Conservation (phyloP, 2,888 invertebrate species). For the Lampropteryx suffumata region DNA sequence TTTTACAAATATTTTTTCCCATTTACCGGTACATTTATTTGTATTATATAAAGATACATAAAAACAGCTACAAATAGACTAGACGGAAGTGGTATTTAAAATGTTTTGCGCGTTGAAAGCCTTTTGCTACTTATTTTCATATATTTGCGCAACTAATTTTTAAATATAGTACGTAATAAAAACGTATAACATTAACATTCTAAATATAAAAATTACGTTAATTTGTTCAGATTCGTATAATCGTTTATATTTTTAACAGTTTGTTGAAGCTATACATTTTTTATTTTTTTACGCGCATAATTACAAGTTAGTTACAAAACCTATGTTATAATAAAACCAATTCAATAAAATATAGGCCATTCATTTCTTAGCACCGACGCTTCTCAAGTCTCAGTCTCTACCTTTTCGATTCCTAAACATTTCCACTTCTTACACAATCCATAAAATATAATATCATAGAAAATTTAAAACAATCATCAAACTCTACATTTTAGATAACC, state of each 20-base stretch:
- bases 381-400: constrained; percentile 48
- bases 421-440: constrained; percentile 21
- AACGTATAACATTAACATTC: no score
- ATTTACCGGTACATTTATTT: not conserved
- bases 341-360: constrained; percentile 38
- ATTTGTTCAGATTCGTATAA: no score
- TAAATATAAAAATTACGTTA: no score
- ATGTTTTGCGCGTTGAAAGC: not conserved
- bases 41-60: not conserved
- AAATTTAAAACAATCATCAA: constrained; percentile 26
- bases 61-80: constrained; percentile 27
- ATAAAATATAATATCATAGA: constrained; percentile 25
- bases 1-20: not conserved
- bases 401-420: constrained; percentile 1
- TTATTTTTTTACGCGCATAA: no score
- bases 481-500: constrained; percentile 31
- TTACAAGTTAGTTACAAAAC: not conserved
- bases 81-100: constrained; percentile 13
- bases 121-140: not conserved
- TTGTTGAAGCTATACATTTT: no score
- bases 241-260: no score
- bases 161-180: no score
- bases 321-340: not conserved
- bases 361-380: constrained; percentile 45
- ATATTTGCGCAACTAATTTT: no score